phyloP scores from a whole-genome alignment of 2,797 vertebrate species.

The Harpagifer antarcticus region DNA sequence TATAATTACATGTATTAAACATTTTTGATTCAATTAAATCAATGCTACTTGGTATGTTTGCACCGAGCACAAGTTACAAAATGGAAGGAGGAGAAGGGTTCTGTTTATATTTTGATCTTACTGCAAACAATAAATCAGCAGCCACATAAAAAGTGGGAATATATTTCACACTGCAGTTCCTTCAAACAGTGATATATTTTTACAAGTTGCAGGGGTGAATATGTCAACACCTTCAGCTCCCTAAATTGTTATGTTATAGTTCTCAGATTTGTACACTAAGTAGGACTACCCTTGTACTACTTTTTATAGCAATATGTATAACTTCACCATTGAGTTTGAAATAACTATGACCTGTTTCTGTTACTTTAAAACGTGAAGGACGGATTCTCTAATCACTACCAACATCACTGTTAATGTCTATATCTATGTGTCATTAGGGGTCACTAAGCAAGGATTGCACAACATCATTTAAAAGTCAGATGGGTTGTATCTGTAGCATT shows the following conservation, averaged over 20 bases:
- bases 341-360: no score
- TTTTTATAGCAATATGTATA: not conserved
- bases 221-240: not conserved
- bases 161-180: not conserved
- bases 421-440: no score
- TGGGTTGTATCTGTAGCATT: not conserved
- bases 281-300: not conserved
- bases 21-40: not conserved
- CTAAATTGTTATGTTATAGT: not conserved
- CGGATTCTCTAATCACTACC: no score
- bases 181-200: not conserved
- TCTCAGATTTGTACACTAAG: not conserved
- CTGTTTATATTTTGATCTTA: not conserved
- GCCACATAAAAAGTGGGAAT: not conserved
- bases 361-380: no score
- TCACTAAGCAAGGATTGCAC: no score
- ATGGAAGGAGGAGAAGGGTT: no score
- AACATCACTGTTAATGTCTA: no score
- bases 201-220: not conserved
- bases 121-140: not conserved
- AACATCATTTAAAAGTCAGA: not conserved
- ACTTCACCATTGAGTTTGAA: no score
- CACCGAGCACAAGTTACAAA: no score
- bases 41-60: not conserved
- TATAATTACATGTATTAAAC: no score